Percentiles rank a stretch among this genome's conserved stretches.
These are phyloP conservation scores for Xiphophorus birchmanni DNA, from an alignment of 2,797 vertebrate genomes.

Conservation along the genomic window DNA sequence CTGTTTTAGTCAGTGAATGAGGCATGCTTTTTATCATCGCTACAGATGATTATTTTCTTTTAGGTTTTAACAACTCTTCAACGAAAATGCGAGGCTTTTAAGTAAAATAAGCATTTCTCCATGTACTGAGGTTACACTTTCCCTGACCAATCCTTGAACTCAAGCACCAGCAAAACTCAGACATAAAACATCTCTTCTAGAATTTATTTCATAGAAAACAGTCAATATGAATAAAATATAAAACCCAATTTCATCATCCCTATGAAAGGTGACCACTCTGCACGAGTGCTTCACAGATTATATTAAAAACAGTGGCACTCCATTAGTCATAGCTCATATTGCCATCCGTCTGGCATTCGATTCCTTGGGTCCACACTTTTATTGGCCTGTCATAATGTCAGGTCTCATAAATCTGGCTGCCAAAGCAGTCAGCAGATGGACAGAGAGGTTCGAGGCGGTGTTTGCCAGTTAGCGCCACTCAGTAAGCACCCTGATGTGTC, in stretches of 20 bases:
- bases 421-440: constrained; percentile 48
- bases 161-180: neutral
- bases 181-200: constrained; percentile 1
- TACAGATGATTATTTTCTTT: neutral
- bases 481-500: constrained; percentile 50
- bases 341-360: constrained; percentile 21
- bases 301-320: constrained; percentile 20
- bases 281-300: constrained; percentile 2
- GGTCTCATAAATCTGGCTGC: constrained; percentile 39
- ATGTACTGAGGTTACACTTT: neutral
- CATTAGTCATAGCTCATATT: constrained; percentile 30
- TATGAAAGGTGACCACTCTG: neutral
- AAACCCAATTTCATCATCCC: neutral
- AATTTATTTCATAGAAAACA: neutral
- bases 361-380: constrained; percentile 39
- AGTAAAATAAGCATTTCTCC: neutral
- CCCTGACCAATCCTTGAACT: neutral
- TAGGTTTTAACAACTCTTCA: neutral
- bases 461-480: constrained; percentile 51
- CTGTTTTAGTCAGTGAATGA: neutral
- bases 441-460: constrained; percentile 25
- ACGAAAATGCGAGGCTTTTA: neutral
- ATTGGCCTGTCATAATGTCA: constrained; percentile 33
- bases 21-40: neutral
- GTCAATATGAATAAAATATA: neutral